A percentile compares a stretch with the other conserved stretches of the same genome.
phyloP scores from a whole-genome alignment of 2,888 invertebrate species.

The Spisula subtruncata region DNA sequence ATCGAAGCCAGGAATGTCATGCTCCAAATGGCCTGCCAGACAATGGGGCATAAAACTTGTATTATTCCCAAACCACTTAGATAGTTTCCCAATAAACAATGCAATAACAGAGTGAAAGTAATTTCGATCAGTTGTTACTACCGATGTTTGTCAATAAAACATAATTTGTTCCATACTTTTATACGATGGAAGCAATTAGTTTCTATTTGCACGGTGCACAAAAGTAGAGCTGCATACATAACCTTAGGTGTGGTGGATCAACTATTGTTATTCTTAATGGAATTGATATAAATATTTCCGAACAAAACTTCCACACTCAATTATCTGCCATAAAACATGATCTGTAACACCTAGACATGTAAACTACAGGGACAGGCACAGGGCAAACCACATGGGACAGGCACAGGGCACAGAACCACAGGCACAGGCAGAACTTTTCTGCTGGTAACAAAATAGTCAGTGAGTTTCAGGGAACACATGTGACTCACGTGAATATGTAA shows the following conservation, averaged over 20 bases:
- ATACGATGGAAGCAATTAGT: neutral
- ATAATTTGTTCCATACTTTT: constrained; percentile 22
- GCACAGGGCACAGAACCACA: too few relatives aligned
- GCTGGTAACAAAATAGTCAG: too few relatives aligned
- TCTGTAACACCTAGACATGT: neutral
- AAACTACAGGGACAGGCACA: neutral
- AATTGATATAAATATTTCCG: neutral
- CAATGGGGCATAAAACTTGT: constrained; percentile 3
- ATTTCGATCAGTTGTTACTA: neutral
- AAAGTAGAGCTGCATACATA: neutral
- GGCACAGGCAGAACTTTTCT: too few relatives aligned
- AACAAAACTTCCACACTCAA: neutral
- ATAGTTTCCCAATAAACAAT: neutral
- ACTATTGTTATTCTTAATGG: neutral
- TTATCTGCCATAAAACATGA: neutral
- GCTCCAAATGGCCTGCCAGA: constrained; percentile 23
- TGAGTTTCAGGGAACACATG: too few relatives aligned
- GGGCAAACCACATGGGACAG: neutral
- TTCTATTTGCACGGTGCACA: neutral
- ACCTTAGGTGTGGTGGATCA: neutral
- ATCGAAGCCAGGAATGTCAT: constrained; percentile 7
- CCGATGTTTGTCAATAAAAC: constrained; percentile 21
- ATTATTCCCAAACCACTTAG: neutral
- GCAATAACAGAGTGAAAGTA: neutral
- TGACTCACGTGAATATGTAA: too few relatives aligned